Base-by-base conservation (phyloP, 2,888 invertebrate genomes). In the Meteorus cinctellus region DNA sequence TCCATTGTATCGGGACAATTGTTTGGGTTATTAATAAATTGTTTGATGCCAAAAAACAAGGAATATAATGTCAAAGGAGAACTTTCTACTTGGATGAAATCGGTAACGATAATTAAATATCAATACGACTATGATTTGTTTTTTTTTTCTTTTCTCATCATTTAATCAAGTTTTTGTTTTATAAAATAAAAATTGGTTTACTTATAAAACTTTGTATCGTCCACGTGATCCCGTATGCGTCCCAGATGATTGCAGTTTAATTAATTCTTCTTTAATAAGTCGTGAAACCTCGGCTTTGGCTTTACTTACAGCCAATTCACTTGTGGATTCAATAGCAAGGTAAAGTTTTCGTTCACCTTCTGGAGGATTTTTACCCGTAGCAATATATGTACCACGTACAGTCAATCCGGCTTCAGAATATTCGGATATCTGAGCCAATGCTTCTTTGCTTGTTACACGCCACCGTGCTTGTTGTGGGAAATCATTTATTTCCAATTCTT, bases 331-430 rank as follows among this genome's bases (percentile, higher is more conserved):
- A 83, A 99, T 98, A n/a, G 98, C 98, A 81, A 99, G 92, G 90
- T 98, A 99, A 0, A 99, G 91, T 88, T 98, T 99, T 27, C 98
- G 91, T 85, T 99, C 99, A 34, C 97, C 97, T 81, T 97, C 97
- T 0, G 97, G 97, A 0, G 97, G 95, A 16, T 92, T 91, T 89
- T 98, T 97, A 77, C 98, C 98, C 1, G 96, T 94, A 0, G 95
- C 95, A 12, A 97, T 97, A 87, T 97, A 97, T 0, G 98, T 98
- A n/a, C 99, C 99, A 62, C 99, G 93, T 0, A 99, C 99, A 0
- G 99, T 98, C 79, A 99, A 96, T 51, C 99, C 99, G 0, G 99
- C 99, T 89, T 99, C 99, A 0, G 98, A 98, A 90, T 98, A 99
- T 90, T 99, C 99, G 68, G 98, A 97, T 85, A 99, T 98, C 88